phyloP scores from a whole-genome alignment of 2,888 invertebrate species.

The Nomada ruficornis region DNA sequence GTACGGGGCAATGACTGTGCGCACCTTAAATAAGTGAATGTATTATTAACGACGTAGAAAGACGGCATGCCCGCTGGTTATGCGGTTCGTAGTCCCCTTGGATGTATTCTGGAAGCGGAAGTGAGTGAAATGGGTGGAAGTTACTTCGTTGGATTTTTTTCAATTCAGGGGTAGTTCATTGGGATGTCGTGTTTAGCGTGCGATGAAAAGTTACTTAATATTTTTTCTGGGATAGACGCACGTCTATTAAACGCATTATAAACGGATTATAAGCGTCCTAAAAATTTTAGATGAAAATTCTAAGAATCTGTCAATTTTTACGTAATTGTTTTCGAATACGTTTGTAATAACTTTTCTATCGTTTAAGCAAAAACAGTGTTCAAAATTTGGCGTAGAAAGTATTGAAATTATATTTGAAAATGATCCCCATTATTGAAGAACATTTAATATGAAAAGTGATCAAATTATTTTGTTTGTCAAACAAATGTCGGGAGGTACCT shows the following conservation, averaged over 20 bases:
- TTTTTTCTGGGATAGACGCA: neutral
- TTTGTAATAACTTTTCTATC: too few species aligned
- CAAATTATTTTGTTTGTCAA: too few species aligned
- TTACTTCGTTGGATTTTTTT: neutral
- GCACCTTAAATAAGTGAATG: slow-evolving; percentile 27
- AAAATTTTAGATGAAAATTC: too few species aligned
- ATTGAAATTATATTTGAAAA: too few species aligned
- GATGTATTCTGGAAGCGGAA: too few species aligned
- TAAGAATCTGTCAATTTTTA: too few species aligned
- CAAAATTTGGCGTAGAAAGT: too few species aligned
- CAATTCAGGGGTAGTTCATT: neutral
- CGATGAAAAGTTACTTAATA: neutral
- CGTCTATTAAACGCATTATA: neutral
- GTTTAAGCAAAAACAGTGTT: too few species aligned
- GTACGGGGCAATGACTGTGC: slow-evolving; percentile 4
- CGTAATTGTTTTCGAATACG: too few species aligned
- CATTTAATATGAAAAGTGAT: too few species aligned
- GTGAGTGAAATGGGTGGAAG: slow-evolving; percentile 9
- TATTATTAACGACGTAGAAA: slow-evolving; percentile 30
- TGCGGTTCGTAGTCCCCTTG: neutral
- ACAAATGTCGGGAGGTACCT: too few species aligned
- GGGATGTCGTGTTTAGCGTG: neutral
- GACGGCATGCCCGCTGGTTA: neutral
- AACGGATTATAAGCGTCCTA: neutral
- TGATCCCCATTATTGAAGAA: too few species aligned